Conservation (phyloP, 2,797 vertebrate species). For the Crenichthys baileyi region DNA sequence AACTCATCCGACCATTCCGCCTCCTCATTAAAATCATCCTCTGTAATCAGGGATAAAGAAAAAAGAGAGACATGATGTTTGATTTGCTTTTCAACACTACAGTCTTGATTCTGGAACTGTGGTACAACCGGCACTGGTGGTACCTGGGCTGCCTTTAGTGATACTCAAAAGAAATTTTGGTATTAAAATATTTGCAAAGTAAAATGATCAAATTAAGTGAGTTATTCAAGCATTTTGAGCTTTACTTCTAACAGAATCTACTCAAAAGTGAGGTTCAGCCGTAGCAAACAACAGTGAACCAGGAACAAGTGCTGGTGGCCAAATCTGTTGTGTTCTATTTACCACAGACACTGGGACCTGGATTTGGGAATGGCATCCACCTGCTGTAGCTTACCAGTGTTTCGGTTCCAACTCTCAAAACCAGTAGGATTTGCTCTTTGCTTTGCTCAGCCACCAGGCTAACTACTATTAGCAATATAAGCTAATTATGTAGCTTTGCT, state of each 20-base stretch:
- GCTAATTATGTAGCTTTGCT: no score
- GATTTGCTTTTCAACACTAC: background rate
- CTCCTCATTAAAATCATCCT: conserved; percentile 20
- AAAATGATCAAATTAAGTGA: background rate
- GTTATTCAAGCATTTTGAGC: background rate
- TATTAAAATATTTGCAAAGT: background rate
- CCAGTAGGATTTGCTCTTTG: no score
- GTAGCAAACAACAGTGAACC: no score
- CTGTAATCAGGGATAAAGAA: conserved; percentile 9
- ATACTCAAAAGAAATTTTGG: background rate
- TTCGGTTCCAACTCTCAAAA: no score
- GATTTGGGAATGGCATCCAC: no score
- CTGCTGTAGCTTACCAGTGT: no score
- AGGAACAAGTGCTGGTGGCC: background rate
- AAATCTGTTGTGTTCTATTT: no score
- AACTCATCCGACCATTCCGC: conserved; percentile 76
- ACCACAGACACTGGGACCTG: no score
- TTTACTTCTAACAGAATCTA: no score
- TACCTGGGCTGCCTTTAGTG: background rate
- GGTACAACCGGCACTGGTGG: background rate
- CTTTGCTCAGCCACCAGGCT: no score
- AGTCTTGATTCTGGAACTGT: background rate
- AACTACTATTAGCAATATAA: no score
- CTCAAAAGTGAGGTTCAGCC: background rate
- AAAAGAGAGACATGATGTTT: background rate